Evolutionary conservation across 2,797 vertebrate species (phyloP), one percentile per base, ranked within the genome.

Genomic region (Channallabes apus): DNA sequence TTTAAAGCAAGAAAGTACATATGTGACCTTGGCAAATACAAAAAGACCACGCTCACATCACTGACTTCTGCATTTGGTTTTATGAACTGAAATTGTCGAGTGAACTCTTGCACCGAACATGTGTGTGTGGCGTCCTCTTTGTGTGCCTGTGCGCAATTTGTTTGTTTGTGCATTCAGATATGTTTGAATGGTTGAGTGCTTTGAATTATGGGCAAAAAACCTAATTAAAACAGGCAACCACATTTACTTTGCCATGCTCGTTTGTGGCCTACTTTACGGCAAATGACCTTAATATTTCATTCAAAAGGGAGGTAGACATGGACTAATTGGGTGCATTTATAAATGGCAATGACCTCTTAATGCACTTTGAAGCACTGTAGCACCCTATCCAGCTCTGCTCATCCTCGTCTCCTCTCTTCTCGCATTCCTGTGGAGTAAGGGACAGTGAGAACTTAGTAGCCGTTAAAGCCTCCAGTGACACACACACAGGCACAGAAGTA

Each of bases 311-410:
- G 77, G 72, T 80, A 65, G 87, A 89, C 84, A 59, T 85, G 87
- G 81, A 89, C 84, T 88, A 89, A 90, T 90, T 89, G 88, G 64
- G 61, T 87, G 80, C 87, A 88, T 91, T 90, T 92, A 92, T 87
- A 86, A 84, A 89, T 87, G 81, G 87, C 67, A 80, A 86, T 91
- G 88, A 90, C 85, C 86, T 89, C 82, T 81, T 87, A 79, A 73
- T 91, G 72, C 80, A 85, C 87, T 80, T 59, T 82, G 83, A 90
- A 88, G 84, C 65, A 32, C 38, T 9, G 56, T 59, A 14, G 15
- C 58, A 72, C 65, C 67, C 59, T 41, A 61, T 72, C 51, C 46
- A 75, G 68, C 32, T 78, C 29, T 35, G 24, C 38, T 24, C 64
- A 80, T 84, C 18, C 58, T 62, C 72, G 12, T 65, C 76, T 78